Percentiles rank a stretch among this genome's conserved stretches.
These are phyloP conservation scores for Stichodactyla mertensii DNA, from an alignment of 64 coral and sea anemone species.

Conservation along the genomic window DNA sequence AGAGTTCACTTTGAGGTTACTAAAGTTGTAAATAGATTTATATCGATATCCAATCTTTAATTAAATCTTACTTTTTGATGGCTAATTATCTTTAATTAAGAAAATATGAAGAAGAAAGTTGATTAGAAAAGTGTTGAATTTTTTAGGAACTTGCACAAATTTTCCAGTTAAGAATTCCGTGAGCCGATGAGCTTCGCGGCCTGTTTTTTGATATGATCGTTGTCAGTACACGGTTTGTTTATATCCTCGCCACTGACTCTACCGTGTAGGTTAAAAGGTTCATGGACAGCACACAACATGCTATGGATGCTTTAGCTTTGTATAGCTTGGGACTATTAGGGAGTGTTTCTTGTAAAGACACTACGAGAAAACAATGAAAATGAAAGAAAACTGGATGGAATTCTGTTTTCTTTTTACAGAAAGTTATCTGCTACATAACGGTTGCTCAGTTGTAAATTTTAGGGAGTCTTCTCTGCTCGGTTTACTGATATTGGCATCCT, in stretches of 20 bases:
- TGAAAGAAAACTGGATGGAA: too few relatives aligned
- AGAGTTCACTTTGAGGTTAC: neutral
- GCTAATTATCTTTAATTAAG: neutral
- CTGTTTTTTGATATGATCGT: neutral
- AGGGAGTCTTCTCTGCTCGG: neutral
- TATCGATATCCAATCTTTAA: conserved; percentile 1
- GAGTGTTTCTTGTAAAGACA: too few relatives aligned
- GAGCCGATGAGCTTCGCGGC: neutral
- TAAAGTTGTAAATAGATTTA: neutral
- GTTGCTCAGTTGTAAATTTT: neutral
- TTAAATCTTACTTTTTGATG: conserved; percentile 1
- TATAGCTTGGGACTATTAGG: too few relatives aligned
- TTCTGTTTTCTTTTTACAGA: neutral
- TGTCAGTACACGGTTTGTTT: neutral
- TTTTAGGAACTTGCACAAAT: neutral
- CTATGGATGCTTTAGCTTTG: too few relatives aligned
- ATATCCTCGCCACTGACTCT: neutral
- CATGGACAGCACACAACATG: neutral
- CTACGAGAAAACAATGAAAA: too few relatives aligned
- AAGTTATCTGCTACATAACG: neutral
- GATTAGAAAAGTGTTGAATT: neutral
- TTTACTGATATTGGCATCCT: neutral
- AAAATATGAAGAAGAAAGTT: neutral
- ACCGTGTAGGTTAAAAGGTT: neutral
- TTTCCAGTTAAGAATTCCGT: neutral